These are phyloP conservation scores for Sinonovacula constricta DNA, from an alignment of 1,140 invertebrate species.

Conservation along the genomic window DNA sequence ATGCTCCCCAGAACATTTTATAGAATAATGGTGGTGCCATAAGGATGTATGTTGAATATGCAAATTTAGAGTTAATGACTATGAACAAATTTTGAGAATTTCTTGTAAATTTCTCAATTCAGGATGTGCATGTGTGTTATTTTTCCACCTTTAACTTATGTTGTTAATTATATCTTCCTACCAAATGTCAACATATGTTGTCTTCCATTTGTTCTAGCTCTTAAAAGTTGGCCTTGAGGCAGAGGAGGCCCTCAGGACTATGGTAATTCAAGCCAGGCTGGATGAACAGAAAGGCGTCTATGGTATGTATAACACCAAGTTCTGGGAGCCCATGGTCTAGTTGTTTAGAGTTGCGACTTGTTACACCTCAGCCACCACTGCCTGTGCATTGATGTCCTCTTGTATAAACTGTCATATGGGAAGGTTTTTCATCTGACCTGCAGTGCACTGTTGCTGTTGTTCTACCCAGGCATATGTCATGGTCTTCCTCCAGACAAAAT, in stretches of 20 bases:
- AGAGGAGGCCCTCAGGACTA: constrained; percentile 56
- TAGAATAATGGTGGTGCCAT: too few relatives aligned
- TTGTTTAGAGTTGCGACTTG: background rate
- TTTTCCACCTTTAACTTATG: background rate
- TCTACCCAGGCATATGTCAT: background rate
- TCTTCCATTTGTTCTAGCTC: constrained; percentile 55
- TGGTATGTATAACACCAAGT: background rate
- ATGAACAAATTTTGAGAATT: background rate
- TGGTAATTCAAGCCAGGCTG: constrained; percentile 59
- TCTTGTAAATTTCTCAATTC: background rate
- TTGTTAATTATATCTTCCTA: background rate
- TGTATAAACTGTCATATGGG: background rate
- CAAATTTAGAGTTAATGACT: background rate
- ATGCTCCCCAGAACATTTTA: too few relatives aligned
- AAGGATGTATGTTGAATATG: background rate
- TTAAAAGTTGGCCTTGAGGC: constrained; percentile 56
- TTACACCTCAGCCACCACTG: too few relatives aligned
- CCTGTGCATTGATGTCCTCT: background rate
- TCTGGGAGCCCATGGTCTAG: background rate
- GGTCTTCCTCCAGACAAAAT: background rate
- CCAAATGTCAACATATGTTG: background rate
- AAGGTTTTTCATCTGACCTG: background rate
- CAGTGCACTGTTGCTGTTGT: background rate
- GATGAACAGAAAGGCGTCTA: constrained; percentile 49
- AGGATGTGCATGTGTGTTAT: background rate